Evolutionary conservation across 2,797 vertebrate species (phyloP), one percentile per base, ranked within the genome.

Genomic region (Aratinga solstitialis): DNA sequence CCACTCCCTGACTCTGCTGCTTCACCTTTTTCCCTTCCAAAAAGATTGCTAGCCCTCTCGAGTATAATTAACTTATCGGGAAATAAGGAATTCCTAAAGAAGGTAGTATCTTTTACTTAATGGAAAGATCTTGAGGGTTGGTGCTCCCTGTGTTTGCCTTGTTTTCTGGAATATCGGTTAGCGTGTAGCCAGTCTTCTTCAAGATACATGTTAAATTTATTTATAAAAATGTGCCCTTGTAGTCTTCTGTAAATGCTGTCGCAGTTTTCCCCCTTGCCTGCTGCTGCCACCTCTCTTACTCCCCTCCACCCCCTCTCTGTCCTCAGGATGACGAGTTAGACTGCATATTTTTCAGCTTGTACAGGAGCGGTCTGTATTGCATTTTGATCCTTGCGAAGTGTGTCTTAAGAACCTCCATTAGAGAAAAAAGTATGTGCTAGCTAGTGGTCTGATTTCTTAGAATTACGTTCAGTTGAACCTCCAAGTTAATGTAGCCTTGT

Each of bases 1-100:
- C n/a, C 58, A 47, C 86, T 88, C 40, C 8, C 29, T 71, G 45
- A 17, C 71, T 80, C 50, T 67, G 48, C 84, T 61, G 23, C 59
- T 90, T 54, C 86, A 68, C 59, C 79, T 84, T 78, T 73, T 84
- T 79, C 59, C 54, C 82, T 80, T 92, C 51, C 80, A 74, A 93
- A 93, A 50, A 29, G 18, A 62, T 89, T 83, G 71, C 68, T 85
- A 65, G 85, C 51, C 36, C 50, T 23, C 59, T 73, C 30, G 34
- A 91, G 51, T 63, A 6, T 63, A 65, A 72, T 96, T 91, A 67
- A 47, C 30, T 82, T 63, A 16, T 7, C 14, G n/a, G 51, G 32
- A 84, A 89, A 77, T 87, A 26, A 47, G 69, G 51, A 47, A 58
- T 54, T 91, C 30, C 42, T 65, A 36, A 63, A 67, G 76, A n/a